A percentile compares a stretch with the other conserved stretches of the same genome.
These are phyloP conservation scores for Aethina tumida DNA, from an alignment of 1,140 invertebrate species.

Conservation along the genomic window DNA sequence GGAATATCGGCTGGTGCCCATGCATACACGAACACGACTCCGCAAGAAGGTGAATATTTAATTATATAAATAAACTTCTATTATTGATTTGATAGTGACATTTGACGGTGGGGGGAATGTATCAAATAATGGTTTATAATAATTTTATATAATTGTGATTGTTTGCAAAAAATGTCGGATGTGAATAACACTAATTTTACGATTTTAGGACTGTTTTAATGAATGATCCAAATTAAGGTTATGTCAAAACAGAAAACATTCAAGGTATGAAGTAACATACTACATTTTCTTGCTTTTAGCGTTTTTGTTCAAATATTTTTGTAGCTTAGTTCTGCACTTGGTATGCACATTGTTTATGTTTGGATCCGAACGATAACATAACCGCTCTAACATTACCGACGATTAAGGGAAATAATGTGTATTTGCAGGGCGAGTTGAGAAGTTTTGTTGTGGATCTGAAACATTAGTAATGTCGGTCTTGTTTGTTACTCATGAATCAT, in stretches of 20 bases:
- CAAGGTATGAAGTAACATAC: conserved; percentile 7
- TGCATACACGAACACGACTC: conserved; percentile 33
- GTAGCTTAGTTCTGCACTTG: background rate
- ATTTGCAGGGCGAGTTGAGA: too few relatives aligned
- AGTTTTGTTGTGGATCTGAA: too few relatives aligned
- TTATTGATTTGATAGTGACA: conserved; percentile 15
- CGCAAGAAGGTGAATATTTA: conserved; percentile 34
- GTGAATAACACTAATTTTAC: background rate
- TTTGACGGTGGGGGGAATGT: conserved; percentile 20
- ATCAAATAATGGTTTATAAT: conserved; percentile 16
- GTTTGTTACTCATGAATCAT: too few relatives aligned
- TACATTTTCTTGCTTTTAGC: background rate
- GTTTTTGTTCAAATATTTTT: background rate
- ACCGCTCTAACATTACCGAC: background rate
- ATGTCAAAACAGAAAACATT: conserved; percentile 5
- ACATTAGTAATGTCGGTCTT: too few relatives aligned
- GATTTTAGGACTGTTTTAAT: conserved; percentile 8
- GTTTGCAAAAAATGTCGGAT: conserved; percentile 3
- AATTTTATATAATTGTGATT: conserved; percentile 7
- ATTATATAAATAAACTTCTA: background rate
- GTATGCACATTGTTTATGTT: conserved; percentile 1
- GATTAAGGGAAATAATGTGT: too few relatives aligned
- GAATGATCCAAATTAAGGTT: conserved; percentile 7
- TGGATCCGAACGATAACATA: background rate
- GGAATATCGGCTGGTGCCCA: conserved; percentile 33